These are phyloP conservation scores for Mustelus asterias DNA, from an alignment of 2,113 vertebrate genomes.

Conservation along the genomic window DNA sequence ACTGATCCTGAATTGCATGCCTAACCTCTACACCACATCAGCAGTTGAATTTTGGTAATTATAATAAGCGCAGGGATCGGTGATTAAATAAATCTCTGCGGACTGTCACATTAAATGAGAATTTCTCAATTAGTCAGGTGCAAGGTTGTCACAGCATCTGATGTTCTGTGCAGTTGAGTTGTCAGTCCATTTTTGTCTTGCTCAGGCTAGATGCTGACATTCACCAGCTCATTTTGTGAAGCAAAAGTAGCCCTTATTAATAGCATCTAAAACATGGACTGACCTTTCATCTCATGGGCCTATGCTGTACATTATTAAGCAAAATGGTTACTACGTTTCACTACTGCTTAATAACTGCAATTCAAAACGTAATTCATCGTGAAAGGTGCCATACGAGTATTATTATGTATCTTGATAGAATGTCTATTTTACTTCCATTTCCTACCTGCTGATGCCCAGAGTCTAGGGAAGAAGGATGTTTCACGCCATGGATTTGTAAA, in stretches of 20 bases:
- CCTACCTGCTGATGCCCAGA: neutral
- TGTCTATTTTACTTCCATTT: neutral
- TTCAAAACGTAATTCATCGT: neutral
- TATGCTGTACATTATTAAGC: neutral
- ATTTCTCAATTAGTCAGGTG: conserved; percentile 41
- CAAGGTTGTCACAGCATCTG: neutral
- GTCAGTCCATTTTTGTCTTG: neutral
- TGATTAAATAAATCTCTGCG: conserved; percentile 40
- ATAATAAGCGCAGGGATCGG: conserved; percentile 40
- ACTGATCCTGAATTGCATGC: neutral
- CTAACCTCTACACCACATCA: neutral
- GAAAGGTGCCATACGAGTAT: neutral
- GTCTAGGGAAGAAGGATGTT: neutral
- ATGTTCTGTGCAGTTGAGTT: neutral
- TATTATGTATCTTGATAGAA: neutral
- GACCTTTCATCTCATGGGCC: neutral
- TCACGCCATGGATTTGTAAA: neutral
- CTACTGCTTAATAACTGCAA: neutral
- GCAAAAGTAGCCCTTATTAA: neutral
- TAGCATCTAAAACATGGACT: neutral
- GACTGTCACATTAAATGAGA: conserved; percentile 38
- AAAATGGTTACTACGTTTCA: neutral
- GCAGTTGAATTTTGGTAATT: conserved; percentile 42
- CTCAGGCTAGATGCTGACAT: neutral
- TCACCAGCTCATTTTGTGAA: neutral